Conservation (phyloP, 2,113 vertebrate species). For the Xyrauchen texanus region DNA sequence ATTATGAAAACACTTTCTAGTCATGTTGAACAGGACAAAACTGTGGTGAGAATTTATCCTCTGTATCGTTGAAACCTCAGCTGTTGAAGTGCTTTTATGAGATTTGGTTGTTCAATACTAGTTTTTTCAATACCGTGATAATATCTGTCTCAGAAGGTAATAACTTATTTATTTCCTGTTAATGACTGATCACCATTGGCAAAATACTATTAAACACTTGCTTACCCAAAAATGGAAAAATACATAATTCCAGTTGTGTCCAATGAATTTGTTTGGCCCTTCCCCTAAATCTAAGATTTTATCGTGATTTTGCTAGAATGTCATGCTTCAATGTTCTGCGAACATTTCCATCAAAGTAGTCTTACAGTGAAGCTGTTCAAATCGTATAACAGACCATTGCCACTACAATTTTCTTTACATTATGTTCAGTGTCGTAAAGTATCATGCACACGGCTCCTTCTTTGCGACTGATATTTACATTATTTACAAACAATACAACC, state of each 20-base stretch:
- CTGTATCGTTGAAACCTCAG: conserved; percentile 15
- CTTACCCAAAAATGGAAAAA: conserved; percentile 84
- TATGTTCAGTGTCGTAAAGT: conserved; percentile 81
- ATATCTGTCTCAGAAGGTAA: conserved; percentile 77
- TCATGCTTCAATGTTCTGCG: conserved; percentile 99
- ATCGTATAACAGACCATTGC: conserved; percentile 98
- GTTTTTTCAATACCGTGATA: conserved; percentile 67
- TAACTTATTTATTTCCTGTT: conserved; percentile 81
- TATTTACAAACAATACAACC: conserved; percentile 99
- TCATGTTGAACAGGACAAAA: conserved; percentile 20
- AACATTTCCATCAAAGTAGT: conserved; percentile 95
- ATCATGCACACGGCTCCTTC: conserved; percentile 94
- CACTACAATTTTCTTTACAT: conserved; percentile 83
- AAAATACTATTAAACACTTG: conserved; percentile 78
- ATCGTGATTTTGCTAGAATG: conserved; percentile 82
- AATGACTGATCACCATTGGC: conserved; percentile 98
- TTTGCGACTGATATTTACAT: conserved; percentile 94
- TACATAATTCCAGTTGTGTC: conserved; percentile 81
- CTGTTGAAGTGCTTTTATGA: conserved; percentile 27
- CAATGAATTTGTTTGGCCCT: conserved; percentile 74
- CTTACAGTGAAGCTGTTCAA: conserved; percentile 98
- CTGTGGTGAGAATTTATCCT: conserved; percentile 11
- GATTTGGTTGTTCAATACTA: conserved; percentile 29
- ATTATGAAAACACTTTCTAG: not conserved
- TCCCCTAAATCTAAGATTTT: conserved; percentile 93